Percentiles rank a stretch among this genome's conserved stretches.
Evolutionary conservation across 2,113 vertebrate species (phyloP).

Genomic region (Misgurnus anguillicaudatus): DNA sequence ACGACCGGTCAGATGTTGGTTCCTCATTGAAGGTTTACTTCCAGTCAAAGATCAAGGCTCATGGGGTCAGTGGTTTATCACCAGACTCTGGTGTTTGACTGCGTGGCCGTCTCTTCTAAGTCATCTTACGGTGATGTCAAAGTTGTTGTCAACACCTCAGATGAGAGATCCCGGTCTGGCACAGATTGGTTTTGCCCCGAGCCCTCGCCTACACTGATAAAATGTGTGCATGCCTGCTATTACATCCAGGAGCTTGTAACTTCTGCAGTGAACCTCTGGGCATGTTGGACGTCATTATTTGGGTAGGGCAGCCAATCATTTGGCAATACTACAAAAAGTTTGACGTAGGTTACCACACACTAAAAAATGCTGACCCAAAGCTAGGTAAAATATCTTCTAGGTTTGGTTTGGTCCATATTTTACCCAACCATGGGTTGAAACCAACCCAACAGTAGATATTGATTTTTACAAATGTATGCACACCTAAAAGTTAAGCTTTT

Average conservation of each 20-base stretch:
- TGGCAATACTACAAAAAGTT: neutral
- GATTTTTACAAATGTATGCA: too few relatives aligned
- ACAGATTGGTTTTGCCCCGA: conserved; percentile 23
- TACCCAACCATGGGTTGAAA: too few relatives aligned
- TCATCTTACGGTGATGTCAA: conserved; percentile 58
- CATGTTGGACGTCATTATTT: conserved; percentile 17
- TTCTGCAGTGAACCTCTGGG: neutral
- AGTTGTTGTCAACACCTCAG: conserved; percentile 60
- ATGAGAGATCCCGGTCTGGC: conserved; percentile 41
- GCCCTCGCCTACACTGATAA: conserved; percentile 42
- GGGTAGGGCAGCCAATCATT: neutral
- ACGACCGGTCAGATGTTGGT: conserved; percentile 26
- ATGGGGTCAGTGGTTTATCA: too few relatives aligned
- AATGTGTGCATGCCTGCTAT: conserved; percentile 44
- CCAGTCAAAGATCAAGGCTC: neutral
- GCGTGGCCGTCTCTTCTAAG: neutral
- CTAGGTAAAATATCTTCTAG: too few relatives aligned
- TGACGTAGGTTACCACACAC: neutral
- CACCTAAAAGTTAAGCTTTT: too few relatives aligned
- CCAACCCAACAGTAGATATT: too few relatives aligned
- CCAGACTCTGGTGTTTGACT: neutral
- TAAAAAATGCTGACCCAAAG: too few relatives aligned
- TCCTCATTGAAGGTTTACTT: conserved; percentile 5
- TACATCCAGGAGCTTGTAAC: conserved; percentile 23
- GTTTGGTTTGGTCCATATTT: too few relatives aligned